Conservation (phyloP, 2,113 vertebrate species). For the Coregonus clupeaformis region DNA sequence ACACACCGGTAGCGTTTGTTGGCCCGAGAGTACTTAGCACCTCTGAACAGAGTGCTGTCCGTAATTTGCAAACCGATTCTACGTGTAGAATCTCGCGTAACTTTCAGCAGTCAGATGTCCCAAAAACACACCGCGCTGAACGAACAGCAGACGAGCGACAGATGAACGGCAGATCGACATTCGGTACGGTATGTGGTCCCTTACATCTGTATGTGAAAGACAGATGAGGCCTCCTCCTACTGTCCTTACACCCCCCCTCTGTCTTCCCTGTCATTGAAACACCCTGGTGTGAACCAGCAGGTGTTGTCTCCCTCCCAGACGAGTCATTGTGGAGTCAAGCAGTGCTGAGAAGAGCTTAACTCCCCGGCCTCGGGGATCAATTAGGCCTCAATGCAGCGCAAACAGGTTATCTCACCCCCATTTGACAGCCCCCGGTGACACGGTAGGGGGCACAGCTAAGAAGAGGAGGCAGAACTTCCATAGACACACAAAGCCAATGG, state of each 20-base stretch:
- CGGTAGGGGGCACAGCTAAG: conserved; percentile 13
- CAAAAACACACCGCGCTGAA: too few relatives aligned
- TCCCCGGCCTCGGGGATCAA: conserved; percentile 20
- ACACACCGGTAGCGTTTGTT: too few relatives aligned
- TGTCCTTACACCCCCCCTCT: conserved; percentile 37
- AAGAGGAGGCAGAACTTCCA: not conserved
- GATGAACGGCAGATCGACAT: too few relatives aligned
- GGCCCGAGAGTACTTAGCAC: not conserved
- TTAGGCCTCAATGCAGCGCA: conserved; percentile 24
- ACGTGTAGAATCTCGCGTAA: too few relatives aligned
- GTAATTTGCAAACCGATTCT: not conserved
- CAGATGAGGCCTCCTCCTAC: conserved; percentile 49
- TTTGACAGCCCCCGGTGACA: conserved; percentile 8
- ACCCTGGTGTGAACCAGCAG: conserved; percentile 30
- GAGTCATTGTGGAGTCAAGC: conserved; percentile 23
- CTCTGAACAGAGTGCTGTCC: too few relatives aligned
- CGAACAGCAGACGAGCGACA: too few relatives aligned
- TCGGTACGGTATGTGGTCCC: not conserved
- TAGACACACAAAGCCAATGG: not conserved
- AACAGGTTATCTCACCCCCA: conserved; percentile 30
- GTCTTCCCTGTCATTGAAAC: conserved; percentile 7
- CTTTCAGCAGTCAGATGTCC: too few relatives aligned
- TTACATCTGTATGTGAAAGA: conserved; percentile 45
- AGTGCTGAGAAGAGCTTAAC: conserved; percentile 31
- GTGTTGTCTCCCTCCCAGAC: conserved; percentile 36